These are phyloP conservation scores for Akabosia matsudoensis DNA, from an alignment of 1,140 invertebrate genomes.

Conservation along the genomic window DNA sequence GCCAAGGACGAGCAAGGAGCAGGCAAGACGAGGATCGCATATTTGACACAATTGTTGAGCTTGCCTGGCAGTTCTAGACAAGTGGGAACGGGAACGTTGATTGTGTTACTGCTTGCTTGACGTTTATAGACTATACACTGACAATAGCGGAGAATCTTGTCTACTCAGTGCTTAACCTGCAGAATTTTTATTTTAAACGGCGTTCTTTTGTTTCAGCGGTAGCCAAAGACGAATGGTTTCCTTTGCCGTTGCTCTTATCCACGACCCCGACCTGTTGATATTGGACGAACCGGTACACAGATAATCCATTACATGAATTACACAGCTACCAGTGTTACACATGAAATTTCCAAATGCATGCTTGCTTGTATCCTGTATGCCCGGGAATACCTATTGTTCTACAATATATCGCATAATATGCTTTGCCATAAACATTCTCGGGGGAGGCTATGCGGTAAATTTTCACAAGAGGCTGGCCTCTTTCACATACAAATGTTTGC, in stretches of 20 bases:
- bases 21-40: neutral
- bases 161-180: too few species aligned
- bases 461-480: conserved; percentile 68
- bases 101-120: neutral
- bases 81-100: neutral
- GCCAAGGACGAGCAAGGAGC: too few species aligned
- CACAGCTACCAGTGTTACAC: too few species aligned
- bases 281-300: neutral
- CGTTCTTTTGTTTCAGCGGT: neutral
- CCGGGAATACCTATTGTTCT: conserved; percentile 78
- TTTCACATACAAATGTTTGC: conserved; percentile 30
- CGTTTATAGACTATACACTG: too few species aligned
- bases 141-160: too few species aligned
- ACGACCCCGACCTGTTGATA: neutral
- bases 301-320: too few species aligned
- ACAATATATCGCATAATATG: conserved; percentile 68
- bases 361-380: conserved; percentile 89
- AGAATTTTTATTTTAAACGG: too few species aligned
- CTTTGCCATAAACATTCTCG: conserved; percentile 82
- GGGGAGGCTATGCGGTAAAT: conserved; percentile 85
- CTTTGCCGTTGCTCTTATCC: neutral
- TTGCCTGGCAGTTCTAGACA: neutral
- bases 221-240: neutral
- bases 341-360: too few species aligned
- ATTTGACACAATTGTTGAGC: neutral